phyloP scores from a whole-genome alignment of 2,113 vertebrate genomes.

The Gopherus flavomarginatus region DNA sequence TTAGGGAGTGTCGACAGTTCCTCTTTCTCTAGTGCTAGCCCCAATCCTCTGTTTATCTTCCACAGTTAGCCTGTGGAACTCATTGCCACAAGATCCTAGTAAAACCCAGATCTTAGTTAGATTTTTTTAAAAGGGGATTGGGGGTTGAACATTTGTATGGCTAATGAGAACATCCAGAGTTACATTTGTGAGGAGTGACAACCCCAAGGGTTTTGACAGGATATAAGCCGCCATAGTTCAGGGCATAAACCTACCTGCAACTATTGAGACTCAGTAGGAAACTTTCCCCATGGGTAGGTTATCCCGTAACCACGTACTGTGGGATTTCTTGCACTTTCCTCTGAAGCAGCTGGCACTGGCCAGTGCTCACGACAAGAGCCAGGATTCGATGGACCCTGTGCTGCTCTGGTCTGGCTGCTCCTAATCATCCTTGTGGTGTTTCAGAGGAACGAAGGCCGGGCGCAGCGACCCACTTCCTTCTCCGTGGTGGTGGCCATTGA shows the following conservation, averaged over 20 bases:
- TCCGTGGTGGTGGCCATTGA: slow-evolving; percentile 94
- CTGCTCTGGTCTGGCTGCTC: not conserved
- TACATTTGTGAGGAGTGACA: not conserved
- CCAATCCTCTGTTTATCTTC: accelerated
- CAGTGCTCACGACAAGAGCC: accelerated
- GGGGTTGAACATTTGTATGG: not conserved
- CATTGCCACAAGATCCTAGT: accelerated
- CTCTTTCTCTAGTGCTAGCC: not conserved
- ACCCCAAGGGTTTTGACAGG: not conserved
- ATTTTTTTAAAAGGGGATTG: accelerated
- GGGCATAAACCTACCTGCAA: not conserved
- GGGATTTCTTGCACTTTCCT: not conserved
- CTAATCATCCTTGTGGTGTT: not conserved
- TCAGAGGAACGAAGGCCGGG: slow-evolving; percentile 84
- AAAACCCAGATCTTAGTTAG: accelerated
- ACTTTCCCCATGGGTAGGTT: not conserved
- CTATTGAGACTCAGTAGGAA: not conserved
- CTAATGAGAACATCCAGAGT: not conserved
- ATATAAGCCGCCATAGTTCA: accelerated
- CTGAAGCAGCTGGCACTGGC: accelerated
- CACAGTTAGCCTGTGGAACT: not conserved
- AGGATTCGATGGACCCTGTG: not conserved
- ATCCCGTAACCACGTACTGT: not conserved
- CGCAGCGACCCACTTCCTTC: slow-evolving; percentile 78
- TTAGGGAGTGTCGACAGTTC: not conserved